Evolutionary conservation across 2,888 invertebrate species (phyloP).

Genomic region (Ptilodon capucinus): DNA sequence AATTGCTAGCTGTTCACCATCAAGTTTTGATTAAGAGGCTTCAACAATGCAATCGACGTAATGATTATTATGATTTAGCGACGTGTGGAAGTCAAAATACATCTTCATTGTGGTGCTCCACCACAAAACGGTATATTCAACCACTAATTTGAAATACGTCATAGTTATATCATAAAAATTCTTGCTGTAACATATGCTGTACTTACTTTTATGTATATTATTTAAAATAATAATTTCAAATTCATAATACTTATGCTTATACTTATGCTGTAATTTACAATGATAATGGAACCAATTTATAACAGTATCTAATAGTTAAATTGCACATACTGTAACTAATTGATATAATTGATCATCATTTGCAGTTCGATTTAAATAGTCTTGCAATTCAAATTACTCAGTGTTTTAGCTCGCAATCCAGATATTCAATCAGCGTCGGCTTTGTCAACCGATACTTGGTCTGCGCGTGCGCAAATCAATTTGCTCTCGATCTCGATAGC

Average conservation of each 20-base stretch:
- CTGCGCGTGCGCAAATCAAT: conserved; percentile 70
- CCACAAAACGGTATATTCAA: background rate
- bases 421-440: conserved; percentile 54
- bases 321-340: background rate
- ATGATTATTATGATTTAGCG: background rate
- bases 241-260: no score
- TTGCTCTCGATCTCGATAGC: conserved; percentile 63
- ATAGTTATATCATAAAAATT: no score
- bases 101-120: background rate
- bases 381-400: conserved; percentile 27
- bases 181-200: background rate
- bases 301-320: background rate
- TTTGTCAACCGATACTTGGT: conserved; percentile 56
- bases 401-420: conserved; percentile 30
- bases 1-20: conserved; percentile 39
- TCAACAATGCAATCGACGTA: background rate
- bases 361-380: conserved; percentile 28
- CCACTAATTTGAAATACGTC: no score
- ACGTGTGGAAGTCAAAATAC: background rate
- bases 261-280: background rate
- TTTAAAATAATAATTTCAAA: background rate
- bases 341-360: conserved; percentile 31
- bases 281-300: background rate
- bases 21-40: conserved; percentile 15
- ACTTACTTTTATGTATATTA: background rate